Conservation (phyloP, 2,888 invertebrate species). For the Callyntrura sp. region DNA sequence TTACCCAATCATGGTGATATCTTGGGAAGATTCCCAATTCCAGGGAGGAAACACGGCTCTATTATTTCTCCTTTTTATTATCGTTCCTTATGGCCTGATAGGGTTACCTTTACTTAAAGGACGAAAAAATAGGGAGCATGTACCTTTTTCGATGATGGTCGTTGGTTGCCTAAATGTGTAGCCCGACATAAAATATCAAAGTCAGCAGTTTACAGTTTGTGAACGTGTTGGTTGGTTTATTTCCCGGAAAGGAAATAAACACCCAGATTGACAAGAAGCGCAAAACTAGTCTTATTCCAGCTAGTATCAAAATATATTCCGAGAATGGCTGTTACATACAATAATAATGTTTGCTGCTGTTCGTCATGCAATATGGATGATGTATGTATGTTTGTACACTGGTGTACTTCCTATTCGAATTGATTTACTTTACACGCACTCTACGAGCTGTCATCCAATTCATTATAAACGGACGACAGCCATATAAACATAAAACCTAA, state of each 20-base stretch:
- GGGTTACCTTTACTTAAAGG: constrained; percentile 19
- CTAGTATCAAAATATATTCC: not conserved
- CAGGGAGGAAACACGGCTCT: constrained; percentile 20
- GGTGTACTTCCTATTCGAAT: too few species aligned
- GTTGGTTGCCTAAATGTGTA: too few species aligned
- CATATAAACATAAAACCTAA: not conserved
- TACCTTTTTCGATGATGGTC: too few species aligned
- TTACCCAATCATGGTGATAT: constrained; percentile 58
- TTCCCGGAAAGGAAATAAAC: constrained; percentile 63
- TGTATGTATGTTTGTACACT: not conserved
- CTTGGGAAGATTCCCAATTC: constrained; percentile 31
- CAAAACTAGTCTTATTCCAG: not conserved
- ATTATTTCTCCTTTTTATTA: constrained; percentile 1
- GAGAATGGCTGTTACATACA: not conserved
- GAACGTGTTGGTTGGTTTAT: constrained; percentile 13
- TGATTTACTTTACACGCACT: too few species aligned
- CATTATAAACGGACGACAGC: not conserved
- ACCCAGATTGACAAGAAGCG: constrained; percentile 42
- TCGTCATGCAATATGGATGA: constrained; percentile 33
- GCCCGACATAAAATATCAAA: not conserved
- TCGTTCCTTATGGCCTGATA: not conserved
- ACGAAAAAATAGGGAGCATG: too few species aligned
- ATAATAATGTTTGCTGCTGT: not conserved
- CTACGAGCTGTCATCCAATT: not conserved
- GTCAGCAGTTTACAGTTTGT: not conserved